phyloP scores from a whole-genome alignment of 2,113 vertebrate species.

The Dipodomys merriami region DNA sequence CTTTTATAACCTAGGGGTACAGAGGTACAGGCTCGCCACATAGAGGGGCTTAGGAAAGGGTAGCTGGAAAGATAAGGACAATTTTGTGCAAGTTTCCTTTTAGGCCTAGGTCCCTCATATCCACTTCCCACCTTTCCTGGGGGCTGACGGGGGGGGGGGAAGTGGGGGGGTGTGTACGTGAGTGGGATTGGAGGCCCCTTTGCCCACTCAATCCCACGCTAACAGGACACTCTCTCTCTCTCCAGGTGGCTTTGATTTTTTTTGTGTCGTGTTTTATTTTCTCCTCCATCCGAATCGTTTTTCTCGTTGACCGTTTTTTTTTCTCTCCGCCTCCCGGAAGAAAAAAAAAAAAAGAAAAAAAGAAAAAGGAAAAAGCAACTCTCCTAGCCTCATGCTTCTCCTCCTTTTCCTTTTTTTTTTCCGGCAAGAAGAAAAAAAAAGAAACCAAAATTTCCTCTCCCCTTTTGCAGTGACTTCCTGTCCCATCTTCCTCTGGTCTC shows the following conservation, averaged over 20 bases:
- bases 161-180: background rate
- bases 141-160: background rate
- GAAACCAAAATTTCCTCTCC: slow-evolving; percentile 74
- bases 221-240: slow-evolving; percentile 80
- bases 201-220: slow-evolving; percentile 32
- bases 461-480: slow-evolving; percentile 37
- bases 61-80: background rate
- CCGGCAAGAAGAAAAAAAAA: slow-evolving; percentile 80
- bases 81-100: background rate
- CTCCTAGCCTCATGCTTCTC: slow-evolving; percentile 70
- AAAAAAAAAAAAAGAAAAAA: slow-evolving; percentile 82
- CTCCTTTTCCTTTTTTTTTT: slow-evolving; percentile 80
- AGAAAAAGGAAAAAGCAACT: slow-evolving; percentile 80
- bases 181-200: background rate
- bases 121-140: background rate
- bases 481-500: slow-evolving; percentile 14
- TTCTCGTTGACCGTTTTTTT: slow-evolving; percentile 83
- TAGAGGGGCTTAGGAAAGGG: background rate
- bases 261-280: slow-evolving; percentile 82
- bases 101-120: background rate
- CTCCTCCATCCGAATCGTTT: slow-evolving; percentile 81
- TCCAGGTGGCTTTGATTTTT: slow-evolving; percentile 81
- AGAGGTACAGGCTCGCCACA: background rate
- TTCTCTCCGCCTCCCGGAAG: slow-evolving; percentile 81
- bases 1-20: background rate